A percentile compares a stretch with the other conserved stretches of the same genome.
Conservation (phyloP, 2,888 invertebrate species). For the Lycocerus yunnanus region DNA sequence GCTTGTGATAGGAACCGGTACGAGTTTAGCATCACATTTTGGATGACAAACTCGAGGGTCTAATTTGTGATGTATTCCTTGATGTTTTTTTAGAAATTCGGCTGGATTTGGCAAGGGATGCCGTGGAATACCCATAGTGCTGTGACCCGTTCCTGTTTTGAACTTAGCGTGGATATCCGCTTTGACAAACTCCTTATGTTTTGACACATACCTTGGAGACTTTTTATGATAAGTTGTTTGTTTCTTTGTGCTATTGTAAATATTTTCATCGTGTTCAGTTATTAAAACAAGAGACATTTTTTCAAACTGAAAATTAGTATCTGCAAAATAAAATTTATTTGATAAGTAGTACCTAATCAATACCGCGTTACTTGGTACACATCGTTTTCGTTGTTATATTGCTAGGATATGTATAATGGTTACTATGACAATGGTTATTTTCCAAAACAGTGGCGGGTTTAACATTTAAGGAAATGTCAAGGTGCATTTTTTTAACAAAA, state of each 20-base stretch:
- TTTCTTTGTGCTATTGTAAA: constrained; percentile 63
- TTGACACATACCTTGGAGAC: constrained; percentile 62
- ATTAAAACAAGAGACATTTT: constrained; percentile 70
- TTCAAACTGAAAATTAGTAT: background rate
- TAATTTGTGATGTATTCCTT: constrained; percentile 34
- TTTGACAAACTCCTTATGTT: constrained; percentile 53
- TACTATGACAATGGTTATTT: background rate
- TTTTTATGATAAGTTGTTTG: constrained; percentile 58
- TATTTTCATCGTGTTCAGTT: constrained; percentile 69
- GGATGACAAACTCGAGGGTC: constrained; percentile 37
- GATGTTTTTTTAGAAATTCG: constrained; percentile 64
- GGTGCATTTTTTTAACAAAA: too few species aligned
- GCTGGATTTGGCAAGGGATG: constrained; percentile 64
- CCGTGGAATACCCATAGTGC: constrained; percentile 72
- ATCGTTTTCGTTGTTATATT: background rate
- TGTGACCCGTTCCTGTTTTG: constrained; percentile 53
- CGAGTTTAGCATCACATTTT: constrained; percentile 51
- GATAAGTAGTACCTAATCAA: background rate
- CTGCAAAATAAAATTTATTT: background rate
- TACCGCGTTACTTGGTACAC: background rate
- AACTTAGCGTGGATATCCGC: constrained; percentile 54
- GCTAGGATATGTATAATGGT: background rate
- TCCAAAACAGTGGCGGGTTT: too few species aligned
- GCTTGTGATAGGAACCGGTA: constrained; percentile 40
- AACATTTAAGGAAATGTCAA: too few species aligned